Evolutionary conservation across 2,797 vertebrate species (phyloP), one percentile per base, ranked within the genome.

Genomic region (Acanthurus tractus): DNA sequence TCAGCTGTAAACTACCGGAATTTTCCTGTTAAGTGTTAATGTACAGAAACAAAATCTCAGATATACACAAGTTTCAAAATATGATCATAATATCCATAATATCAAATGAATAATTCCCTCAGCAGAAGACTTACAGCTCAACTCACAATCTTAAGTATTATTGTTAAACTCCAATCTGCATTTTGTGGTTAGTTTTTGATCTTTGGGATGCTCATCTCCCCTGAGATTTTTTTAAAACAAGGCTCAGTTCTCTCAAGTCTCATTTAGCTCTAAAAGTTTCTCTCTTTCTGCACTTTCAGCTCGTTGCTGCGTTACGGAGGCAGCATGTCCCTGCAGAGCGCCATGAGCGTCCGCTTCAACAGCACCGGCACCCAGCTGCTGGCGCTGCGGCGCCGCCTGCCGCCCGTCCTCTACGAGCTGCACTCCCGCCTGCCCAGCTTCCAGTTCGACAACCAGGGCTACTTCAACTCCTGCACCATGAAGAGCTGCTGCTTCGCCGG

Each of bases 381-480:
- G 88, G 98, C 98, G 0, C 91, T 99, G 90, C 96, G 98, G 0
- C 96, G 98, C 22, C 97, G 98, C 63, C 95, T 99, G 66, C 98
- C 98, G 0, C 98, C 98, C 0, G 98, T 99, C 63, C 96, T 99
- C 61, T 99, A 99, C 10, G 98, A 99, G 90, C 97, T 99, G 73
- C 98, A 99, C 93, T 98, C 98, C 3, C 97, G 97, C 2, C 96
- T 99, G 87, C 98, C 98, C 10, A 96, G 97, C 92, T 99, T 97
- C 94, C 98, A 99, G 95, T 99, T 99, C 9, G 98, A 99, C 94
- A 98, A 99, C 96, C 98, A 99, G 86, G 98, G 98, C 4, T 99
- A 99, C 94, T 99, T 99, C 93, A 99, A 99, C 90, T 99, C 97
- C 11, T 99, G 98, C 80, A 99, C 98, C 76, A 99, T 99, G 98